These are phyloP conservation scores for Kobus ellipsiprymnus DNA, from an alignment of 2,113 vertebrate species.

Conservation along the genomic window DNA sequence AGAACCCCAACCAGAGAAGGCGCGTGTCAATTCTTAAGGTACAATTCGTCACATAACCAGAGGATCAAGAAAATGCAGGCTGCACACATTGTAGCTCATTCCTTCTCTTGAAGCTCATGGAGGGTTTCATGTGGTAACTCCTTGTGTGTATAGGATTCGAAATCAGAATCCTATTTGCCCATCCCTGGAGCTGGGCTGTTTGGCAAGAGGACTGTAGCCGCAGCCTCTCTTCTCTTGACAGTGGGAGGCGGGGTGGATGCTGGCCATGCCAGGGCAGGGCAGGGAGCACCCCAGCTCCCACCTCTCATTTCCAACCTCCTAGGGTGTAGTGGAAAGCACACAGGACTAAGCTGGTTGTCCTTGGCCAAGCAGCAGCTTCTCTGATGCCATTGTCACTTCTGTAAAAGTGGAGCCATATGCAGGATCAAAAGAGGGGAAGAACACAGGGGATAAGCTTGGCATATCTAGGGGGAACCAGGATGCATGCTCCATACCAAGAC, in stretches of 20 bases:
- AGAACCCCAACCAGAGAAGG: neutral
- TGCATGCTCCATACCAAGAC: neutral
- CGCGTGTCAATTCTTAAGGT: neutral
- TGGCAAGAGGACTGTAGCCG: neutral
- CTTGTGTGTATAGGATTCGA: neutral
- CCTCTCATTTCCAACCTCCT: neutral
- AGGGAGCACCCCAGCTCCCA: neutral
- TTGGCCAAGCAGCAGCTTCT: neutral
- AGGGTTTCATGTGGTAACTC: neutral
- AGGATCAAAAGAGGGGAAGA: neutral
- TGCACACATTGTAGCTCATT: neutral
- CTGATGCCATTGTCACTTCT: neutral
- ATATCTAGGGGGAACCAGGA: neutral
- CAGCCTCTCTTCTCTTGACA: neutral
- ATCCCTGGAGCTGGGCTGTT: neutral
- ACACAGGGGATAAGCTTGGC: neutral
- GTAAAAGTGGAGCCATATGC: neutral
- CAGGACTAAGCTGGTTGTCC: neutral
- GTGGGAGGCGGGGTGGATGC: neutral
- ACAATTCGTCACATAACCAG: neutral
- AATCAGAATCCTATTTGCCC: neutral
- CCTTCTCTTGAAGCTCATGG: neutral
- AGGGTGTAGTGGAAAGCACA: neutral
- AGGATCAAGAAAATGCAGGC: neutral
- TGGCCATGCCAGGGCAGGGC: too few relatives aligned